A percentile compares a stretch with the other conserved stretches of the same genome.
Conservation (phyloP, 2,888 invertebrate species). For the Ophioninae sp. region DNA sequence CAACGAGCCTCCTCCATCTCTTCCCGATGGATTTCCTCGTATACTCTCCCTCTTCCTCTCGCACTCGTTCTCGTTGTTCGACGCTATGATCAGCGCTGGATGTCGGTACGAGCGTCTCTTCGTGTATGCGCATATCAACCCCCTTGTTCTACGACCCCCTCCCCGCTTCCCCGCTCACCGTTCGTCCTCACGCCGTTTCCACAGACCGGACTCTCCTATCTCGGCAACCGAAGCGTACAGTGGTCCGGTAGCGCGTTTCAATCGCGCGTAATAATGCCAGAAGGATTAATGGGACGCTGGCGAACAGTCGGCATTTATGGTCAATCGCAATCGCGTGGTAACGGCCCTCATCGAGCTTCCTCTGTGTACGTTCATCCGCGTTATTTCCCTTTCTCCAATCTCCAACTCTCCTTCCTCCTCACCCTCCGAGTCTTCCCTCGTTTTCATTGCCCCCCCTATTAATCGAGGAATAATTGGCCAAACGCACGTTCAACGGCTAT, state of each 20-base stretch:
- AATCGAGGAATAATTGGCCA: slow-evolving; percentile 66
- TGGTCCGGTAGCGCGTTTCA: slow-evolving; percentile 61
- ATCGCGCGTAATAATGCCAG: slow-evolving; percentile 66
- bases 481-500: slow-evolving; percentile 53
- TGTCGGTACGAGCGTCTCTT: slow-evolving; percentile 29
- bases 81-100: slow-evolving; percentile 17
- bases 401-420: slow-evolving; percentile 21
- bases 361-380: slow-evolving; percentile 1
- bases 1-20: slow-evolving; percentile 44
- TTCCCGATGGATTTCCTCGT: slow-evolving; percentile 41
- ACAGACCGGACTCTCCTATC: slow-evolving; percentile 37
- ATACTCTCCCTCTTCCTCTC: slow-evolving; percentile 9
- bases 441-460: slow-evolving; percentile 62
- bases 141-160: slow-evolving; percentile 26
- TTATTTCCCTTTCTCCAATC: background rate
- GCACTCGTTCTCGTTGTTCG: slow-evolving; percentile 20
- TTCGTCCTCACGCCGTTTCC: slow-evolving; percentile 2
- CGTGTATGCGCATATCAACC: slow-evolving; percentile 22
- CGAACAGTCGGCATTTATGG: slow-evolving; percentile 66
- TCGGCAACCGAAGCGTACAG: slow-evolving; percentile 59
- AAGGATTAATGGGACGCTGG: slow-evolving; percentile 65
- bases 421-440: slow-evolving; percentile 24
- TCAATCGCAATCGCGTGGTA: slow-evolving; percentile 64
- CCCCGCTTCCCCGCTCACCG: too few relatives aligned
- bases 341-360: slow-evolving; percentile 38